Percentiles rank a stretch among this genome's conserved stretches.
These are phyloP conservation scores for Chrysodeixis includens DNA, from an alignment of 2,888 invertebrate species.

Conservation along the genomic window DNA sequence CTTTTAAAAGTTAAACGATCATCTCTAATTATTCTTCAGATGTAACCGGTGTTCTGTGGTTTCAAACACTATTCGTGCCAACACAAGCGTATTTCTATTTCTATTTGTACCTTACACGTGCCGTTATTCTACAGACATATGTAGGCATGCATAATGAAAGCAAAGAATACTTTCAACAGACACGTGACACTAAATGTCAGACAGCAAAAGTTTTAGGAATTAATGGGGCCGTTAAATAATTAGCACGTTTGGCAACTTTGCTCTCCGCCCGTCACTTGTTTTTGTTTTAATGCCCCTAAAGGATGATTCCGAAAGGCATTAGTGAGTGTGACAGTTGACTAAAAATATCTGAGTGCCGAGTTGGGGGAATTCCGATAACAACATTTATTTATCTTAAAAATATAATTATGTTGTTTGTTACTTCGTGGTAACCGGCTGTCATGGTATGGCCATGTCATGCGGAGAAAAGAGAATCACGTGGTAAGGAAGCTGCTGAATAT, in stretches of 20 bases:
- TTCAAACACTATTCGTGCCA: too few relatives aligned
- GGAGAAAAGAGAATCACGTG: too few relatives aligned
- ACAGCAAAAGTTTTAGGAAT: not conserved
- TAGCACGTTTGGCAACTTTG: slow-evolving; percentile 13
- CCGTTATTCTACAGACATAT: not conserved
- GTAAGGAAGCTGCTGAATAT: too few relatives aligned
- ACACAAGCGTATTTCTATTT: too few relatives aligned
- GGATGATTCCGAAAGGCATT: not conserved
- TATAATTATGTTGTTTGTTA: not conserved
- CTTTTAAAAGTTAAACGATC: too few relatives aligned
- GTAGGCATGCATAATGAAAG: not conserved
- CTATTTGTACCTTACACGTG: not conserved
- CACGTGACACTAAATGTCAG: slow-evolving; percentile 6
- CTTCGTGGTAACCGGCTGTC: too few relatives aligned
- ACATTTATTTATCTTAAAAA: not conserved
- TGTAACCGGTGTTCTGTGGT: too few relatives aligned
- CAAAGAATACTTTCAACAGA: not conserved
- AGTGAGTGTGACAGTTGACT: not conserved
- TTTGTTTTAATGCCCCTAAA: slow-evolving; percentile 7
- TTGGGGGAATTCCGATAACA: not conserved
- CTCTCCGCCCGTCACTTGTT: slow-evolving; percentile 5
- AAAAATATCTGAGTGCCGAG: slow-evolving; percentile 2
- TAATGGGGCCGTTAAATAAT: slow-evolving; percentile 7
- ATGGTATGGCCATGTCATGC: too few relatives aligned
- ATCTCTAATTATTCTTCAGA: too few relatives aligned